These are phyloP conservation scores for Chaenodraco wilsoni DNA, from an alignment of 2,797 vertebrate genomes.

Conservation along the genomic window DNA sequence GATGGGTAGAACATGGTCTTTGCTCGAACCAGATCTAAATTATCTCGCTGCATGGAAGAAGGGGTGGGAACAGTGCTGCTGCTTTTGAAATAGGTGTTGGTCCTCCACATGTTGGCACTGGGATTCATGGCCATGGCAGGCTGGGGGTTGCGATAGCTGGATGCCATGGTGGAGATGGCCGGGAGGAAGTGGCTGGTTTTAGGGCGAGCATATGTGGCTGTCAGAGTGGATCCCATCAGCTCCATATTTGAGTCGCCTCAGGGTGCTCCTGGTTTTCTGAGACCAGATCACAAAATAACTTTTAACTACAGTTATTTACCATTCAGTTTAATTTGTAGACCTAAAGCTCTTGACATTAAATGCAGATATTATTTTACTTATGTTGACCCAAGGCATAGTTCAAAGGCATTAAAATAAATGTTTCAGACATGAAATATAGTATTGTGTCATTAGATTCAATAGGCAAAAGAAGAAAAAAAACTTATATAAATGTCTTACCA, in stretches of 20 bases:
- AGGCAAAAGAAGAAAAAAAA: background rate
- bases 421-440: background rate
- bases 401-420: constrained; percentile 1
- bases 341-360: background rate
- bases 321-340: background rate
- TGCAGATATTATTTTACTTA: background rate
- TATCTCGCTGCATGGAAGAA: constrained; percentile 76
- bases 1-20: constrained; percentile 86
- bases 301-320: background rate
- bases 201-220: constrained; percentile 84
- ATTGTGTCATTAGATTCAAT: background rate
- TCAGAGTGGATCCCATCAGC: constrained; percentile 86
- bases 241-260: constrained; percentile 81
- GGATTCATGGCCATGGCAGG: constrained; percentile 79
- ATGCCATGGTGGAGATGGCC: constrained; percentile 86
- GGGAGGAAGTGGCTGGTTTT: constrained; percentile 88
- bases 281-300: background rate
- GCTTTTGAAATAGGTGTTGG: constrained; percentile 84
- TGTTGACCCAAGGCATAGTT: background rate
- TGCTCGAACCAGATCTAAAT: constrained; percentile 81
- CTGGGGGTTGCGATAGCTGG: constrained; percentile 86
- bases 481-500: constrained; percentile 43
- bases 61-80: constrained; percentile 74
- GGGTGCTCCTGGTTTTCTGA: constrained; percentile 11
- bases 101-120: constrained; percentile 86